Conservation (phyloP, 2,888 invertebrate species). For the Mesorhabditis belari region DNA sequence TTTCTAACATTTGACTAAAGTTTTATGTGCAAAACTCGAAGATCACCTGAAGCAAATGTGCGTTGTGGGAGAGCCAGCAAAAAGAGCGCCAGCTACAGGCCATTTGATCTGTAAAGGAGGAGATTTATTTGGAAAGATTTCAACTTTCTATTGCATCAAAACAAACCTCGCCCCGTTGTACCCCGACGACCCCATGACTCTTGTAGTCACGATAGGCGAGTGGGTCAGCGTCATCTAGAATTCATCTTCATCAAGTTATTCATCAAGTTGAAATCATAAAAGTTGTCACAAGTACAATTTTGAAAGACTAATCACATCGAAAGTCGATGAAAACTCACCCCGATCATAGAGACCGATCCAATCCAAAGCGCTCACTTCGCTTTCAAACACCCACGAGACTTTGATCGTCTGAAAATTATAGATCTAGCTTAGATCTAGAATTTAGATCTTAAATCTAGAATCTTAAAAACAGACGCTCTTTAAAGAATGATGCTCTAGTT, state of each 20-base stretch:
- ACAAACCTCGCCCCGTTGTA: slow-evolving; percentile 7
- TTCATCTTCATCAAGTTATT: neutral
- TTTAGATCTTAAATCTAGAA: no score
- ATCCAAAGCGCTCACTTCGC: slow-evolving; percentile 11
- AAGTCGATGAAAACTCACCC: slow-evolving; percentile 16
- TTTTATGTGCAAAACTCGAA: no score
- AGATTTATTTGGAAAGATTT: no score
- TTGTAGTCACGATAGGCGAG: slow-evolving; percentile 23
- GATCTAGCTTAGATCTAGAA: no score
- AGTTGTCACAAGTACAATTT: no score
- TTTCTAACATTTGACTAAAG: no score
- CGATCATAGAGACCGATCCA: slow-evolving; percentile 32
- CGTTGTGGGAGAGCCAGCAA: neutral
- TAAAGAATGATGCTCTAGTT: no score
- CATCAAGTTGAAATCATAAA: no score
- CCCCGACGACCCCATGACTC: slow-evolving; percentile 19
- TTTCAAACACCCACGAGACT: neutral
- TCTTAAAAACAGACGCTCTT: no score
- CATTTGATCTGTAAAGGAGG: neutral
- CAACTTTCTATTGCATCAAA: no score
- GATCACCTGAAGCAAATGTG: neutral
- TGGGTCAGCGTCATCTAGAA: slow-evolving; percentile 22
- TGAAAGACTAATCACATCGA: no score
- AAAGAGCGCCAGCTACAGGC: neutral
- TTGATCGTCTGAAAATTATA: neutral